Base-by-base conservation (phyloP, 2,113 vertebrate species). In the Larimichthys polyactis region DNA sequence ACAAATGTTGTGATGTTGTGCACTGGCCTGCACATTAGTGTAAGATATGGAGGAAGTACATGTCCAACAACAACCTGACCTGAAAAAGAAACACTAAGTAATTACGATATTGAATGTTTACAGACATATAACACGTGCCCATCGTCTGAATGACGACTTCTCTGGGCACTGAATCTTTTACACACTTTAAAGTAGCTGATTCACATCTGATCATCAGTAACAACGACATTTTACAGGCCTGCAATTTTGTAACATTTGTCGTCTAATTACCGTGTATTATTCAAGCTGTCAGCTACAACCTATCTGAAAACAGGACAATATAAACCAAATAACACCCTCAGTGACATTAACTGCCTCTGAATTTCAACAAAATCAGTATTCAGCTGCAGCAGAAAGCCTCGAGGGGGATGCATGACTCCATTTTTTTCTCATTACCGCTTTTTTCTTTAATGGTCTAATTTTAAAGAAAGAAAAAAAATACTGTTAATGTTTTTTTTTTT, bases 361-460 rank as follows among this genome's bases (percentile, higher is more conserved):
- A 62, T 63, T 52, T 48, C 27, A 12, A 16, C 51, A 62, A 12
- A 65, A 68, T 82, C 79, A 75, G 71, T 27, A 54, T 71, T 82
- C 48, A 22, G 75, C 62, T 78, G 27, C 5, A 69, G n/a, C 27
- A 62, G 15, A 75, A 59, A 40, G 19, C 75, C 69, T 22, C 29
- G 0, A 0, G 60, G 63, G 63, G 72, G 62, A 68, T 11, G 16
- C 14, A 22, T n/a, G 36, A 52, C 60, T 76, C 59, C 19, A 52
- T 59, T 77, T 71, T 58, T 58, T 67, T 62, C 76, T 88, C 63
- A 76, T 84, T 79, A 84, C 10, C 67, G 71, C 54, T 71, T 75
- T 68, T 32, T 82, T 24, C 73, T 78, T 89, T 78, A 91, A 82
- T 81, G 60, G 65, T 88, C 75, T 86, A 24, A 83, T 79, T 83